A percentile compares a stretch with the other conserved stretches of the same genome.
These are phyloP conservation scores for Oceanodroma leucorhoa DNA, from an alignment of 2,797 vertebrate species.

Conservation along the genomic window DNA sequence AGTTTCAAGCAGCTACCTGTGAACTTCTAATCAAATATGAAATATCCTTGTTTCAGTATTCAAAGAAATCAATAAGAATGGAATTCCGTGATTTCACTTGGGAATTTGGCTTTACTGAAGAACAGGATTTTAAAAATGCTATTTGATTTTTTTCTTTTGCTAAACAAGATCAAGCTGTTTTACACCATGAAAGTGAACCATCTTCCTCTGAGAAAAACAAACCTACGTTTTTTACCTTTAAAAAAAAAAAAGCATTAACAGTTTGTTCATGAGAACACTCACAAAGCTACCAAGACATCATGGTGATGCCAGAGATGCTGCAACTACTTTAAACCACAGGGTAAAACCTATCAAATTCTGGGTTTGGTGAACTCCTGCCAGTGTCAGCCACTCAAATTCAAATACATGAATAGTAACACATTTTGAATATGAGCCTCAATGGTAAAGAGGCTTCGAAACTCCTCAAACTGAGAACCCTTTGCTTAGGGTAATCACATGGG, in stretches of 20 bases:
- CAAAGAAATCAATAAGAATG: neutral
- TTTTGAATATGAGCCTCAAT: neutral
- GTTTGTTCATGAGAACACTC: neutral
- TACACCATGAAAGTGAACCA: neutral
- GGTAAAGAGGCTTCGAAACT: neutral
- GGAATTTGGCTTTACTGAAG: neutral
- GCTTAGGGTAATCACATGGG: neutral
- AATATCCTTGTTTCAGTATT: neutral
- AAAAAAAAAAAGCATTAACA: neutral
- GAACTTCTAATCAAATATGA: neutral
- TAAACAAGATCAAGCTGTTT: neutral
- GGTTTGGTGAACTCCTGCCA: neutral
- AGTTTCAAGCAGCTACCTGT: neutral
- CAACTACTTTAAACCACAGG: neutral
- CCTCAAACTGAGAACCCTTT: neutral
- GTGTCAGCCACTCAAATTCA: neutral
- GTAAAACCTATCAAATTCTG: neutral
- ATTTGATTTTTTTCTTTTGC: neutral
- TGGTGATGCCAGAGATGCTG: neutral
- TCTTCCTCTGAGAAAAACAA: neutral
- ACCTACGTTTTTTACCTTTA: rapidly evolving
- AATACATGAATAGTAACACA: neutral
- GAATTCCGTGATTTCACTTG: neutral
- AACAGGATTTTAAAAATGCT: neutral
- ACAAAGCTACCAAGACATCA: neutral